phyloP scores from a whole-genome alignment of 2,113 vertebrate species.

The Pluvialis apricaria region DNA sequence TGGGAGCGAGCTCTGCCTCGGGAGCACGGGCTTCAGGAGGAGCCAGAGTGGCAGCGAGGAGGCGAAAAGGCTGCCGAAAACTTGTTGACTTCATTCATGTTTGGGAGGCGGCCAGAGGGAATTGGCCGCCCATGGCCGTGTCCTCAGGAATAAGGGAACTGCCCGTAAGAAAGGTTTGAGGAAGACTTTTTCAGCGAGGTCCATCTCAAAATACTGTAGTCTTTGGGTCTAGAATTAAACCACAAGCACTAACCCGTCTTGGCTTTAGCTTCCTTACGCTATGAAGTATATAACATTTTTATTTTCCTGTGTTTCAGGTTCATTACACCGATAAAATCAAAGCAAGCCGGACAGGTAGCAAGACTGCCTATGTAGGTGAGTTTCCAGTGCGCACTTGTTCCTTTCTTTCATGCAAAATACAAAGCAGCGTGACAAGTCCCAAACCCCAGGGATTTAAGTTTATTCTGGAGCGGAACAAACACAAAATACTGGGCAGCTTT shows the following conservation, averaged over 20 bases:
- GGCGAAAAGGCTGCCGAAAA: neutral
- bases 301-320: constrained; percentile 32
- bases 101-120: neutral
- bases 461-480: neutral
- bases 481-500: neutral
- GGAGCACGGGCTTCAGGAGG: neutral
- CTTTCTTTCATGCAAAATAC: neutral
- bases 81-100: fast-evolving
- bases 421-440: neutral
- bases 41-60: neutral
- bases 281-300: neutral
- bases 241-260: neutral
- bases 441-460: neutral
- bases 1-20: neutral
- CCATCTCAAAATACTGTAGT: neutral
- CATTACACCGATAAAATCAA: neutral
- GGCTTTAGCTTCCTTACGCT: neutral
- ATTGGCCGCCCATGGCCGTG: fast-evolving
- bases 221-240: neutral
- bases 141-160: neutral
- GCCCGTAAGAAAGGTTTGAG: neutral
- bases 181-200: neutral
- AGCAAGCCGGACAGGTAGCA: neutral
- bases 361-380: constrained; percentile 49
- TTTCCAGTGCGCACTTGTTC: neutral